Evolutionary conservation across 1,140 invertebrate genomes (phyloP).

Genomic region (Rhagoletis zephyria): DNA sequence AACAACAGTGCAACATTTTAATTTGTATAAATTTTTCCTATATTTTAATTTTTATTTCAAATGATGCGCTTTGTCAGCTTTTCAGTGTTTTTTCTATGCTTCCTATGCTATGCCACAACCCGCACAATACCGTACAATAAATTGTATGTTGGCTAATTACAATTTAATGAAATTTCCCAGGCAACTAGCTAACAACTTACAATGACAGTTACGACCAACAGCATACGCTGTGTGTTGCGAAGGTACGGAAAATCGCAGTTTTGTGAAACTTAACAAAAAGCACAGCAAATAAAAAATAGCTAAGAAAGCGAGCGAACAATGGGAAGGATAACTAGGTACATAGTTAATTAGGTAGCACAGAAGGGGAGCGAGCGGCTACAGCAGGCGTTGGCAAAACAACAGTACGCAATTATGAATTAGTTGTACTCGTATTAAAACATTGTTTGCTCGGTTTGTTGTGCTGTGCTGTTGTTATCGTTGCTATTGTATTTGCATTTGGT

Average conservation of each 20-base stretch:
- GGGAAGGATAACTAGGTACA: neutral
- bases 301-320: neutral
- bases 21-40: neutral
- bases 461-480: neutral
- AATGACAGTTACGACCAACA: neutral
- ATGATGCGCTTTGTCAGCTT: neutral
- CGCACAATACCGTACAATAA: neutral
- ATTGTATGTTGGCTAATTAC: conserved; percentile 52
- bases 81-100: neutral
- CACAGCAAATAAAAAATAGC: neutral
- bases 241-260: neutral
- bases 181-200: conserved; percentile 51
- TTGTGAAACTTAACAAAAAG: neutral
- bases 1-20: no score
- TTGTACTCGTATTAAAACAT: conserved; percentile 30
- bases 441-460: neutral
- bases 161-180: conserved; percentile 56
- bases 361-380: neutral
- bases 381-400: neutral
- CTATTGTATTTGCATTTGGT: conserved; percentile 42
- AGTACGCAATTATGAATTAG: conserved; percentile 16
- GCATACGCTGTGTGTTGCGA: neutral
- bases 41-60: neutral
- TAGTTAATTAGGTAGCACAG: neutral
- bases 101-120: neutral